Conservation (phyloP, 1,140 invertebrate genomes). For the Atopsyche davidsoni region DNA sequence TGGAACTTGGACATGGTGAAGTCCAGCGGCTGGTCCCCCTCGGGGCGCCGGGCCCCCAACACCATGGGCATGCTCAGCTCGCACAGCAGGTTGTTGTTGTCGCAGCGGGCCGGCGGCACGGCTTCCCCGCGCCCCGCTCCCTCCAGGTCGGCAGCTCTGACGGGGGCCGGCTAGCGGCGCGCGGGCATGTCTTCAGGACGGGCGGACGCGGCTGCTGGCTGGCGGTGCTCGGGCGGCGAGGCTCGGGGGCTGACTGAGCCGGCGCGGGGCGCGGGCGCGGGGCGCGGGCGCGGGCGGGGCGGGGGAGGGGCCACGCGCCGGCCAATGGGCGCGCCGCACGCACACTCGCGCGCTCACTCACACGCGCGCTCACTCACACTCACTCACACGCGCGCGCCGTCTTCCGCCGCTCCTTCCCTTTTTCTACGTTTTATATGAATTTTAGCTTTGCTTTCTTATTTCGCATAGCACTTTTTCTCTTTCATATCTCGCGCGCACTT, state of each 20-base stretch:
- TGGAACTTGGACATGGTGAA: slow-evolving; percentile 47
- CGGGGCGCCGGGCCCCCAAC: slow-evolving; percentile 30
- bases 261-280: slow-evolving; percentile 13
- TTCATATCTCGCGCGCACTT: slow-evolving; percentile 22
- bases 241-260: slow-evolving; percentile 11
- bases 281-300: slow-evolving; percentile 13
- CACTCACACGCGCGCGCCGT: slow-evolving; percentile 3
- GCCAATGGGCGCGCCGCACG: slow-evolving; percentile 21
- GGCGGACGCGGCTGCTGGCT: neutral
- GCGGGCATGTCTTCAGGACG: neutral
- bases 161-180: slow-evolving; percentile 4
- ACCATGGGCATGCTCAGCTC: slow-evolving; percentile 18
- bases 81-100: slow-evolving; percentile 21
- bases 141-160: slow-evolving; percentile 6
- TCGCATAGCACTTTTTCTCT: slow-evolving; percentile 23
- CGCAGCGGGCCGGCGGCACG: slow-evolving; percentile 13
- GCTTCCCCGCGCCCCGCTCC: slow-evolving; percentile 13
- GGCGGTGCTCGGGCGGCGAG: slow-evolving; percentile 8
- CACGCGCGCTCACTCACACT: slow-evolving; percentile 18
- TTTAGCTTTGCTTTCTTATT: slow-evolving; percentile 25
- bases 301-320: slow-evolving; percentile 18
- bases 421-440: slow-evolving; percentile 29
- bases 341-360: slow-evolving; percentile 10
- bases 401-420: slow-evolving; percentile 14
- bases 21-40: slow-evolving; percentile 41